phyloP scores from a whole-genome alignment of 2,113 vertebrate species.

The Edolisoma coerulescens region DNA sequence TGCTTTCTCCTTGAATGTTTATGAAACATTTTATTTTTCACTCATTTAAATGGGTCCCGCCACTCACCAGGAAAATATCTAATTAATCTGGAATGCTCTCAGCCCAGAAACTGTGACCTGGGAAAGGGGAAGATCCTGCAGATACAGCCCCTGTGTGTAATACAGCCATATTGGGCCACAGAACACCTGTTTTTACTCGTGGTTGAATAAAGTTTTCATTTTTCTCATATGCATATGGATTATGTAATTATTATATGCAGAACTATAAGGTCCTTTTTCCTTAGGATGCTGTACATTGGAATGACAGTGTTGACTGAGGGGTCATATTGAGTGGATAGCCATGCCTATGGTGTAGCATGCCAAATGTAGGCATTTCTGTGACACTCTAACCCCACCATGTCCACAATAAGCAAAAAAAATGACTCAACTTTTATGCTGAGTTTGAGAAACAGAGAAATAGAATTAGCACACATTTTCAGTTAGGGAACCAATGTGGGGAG shows the following conservation, averaged over 20 bases:
- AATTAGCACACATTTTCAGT: not conserved
- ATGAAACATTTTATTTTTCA: not conserved
- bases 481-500: not conserved
- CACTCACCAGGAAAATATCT: not conserved
- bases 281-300: not conserved
- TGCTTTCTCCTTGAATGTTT: not conserved
- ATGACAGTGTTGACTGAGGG: not conserved
- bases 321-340: not conserved
- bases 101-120: not conserved
- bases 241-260: not conserved
- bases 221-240: not conserved
- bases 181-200: not conserved
- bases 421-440: rapidly evolving
- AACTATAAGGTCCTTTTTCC: not conserved
- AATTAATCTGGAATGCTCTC: not conserved
- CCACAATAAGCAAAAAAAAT: not conserved
- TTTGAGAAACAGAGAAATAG: not conserved
- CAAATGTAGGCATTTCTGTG: not conserved
- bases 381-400: not conserved
- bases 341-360: not conserved
- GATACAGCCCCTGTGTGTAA: not conserved
- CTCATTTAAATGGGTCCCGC: not conserved
- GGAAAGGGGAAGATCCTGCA: not conserved
- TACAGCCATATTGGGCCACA: not conserved
- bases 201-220: not conserved